These are phyloP conservation scores for Phenacoccus solenopsis DNA, from an alignment of 1,140 invertebrate species.

Conservation along the genomic window DNA sequence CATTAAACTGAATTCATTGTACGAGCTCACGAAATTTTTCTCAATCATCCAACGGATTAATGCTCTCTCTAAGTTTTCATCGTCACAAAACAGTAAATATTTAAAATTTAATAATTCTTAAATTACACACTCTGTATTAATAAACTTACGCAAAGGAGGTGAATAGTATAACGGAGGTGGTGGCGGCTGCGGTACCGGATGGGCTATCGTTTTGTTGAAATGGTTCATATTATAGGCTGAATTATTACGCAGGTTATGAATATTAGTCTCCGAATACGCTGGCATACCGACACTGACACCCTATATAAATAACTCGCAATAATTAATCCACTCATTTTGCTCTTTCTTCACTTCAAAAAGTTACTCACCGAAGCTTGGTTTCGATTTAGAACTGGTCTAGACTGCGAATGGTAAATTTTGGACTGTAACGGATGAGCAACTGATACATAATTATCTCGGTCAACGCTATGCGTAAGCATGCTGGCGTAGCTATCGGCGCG, in stretches of 20 bases:
- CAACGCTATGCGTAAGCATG: neutral
- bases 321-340: too few relatives aligned
- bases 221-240: neutral
- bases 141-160: neutral
- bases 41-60: too few relatives aligned
- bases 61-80: too few relatives aligned
- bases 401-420: constrained; percentile 8
- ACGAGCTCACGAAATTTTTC: too few relatives aligned
- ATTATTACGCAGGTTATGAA: neutral
- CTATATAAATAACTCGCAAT: neutral
- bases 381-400: neutral
- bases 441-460: neutral
- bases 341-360: too few relatives aligned
- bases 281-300: neutral
- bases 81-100: neutral
- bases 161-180: neutral
- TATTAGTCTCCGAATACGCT: neutral
- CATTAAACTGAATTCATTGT: too few relatives aligned
- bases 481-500: constrained; percentile 1
- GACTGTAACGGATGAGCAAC: neutral
- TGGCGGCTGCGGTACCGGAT: neutral
- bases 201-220: neutral
- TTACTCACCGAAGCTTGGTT: neutral
- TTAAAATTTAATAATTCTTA: too few relatives aligned
- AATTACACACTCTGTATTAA: neutral